These are phyloP conservation scores for Dreissena polymorpha DNA, from an alignment of 1,140 invertebrate species.

Conservation along the genomic window DNA sequence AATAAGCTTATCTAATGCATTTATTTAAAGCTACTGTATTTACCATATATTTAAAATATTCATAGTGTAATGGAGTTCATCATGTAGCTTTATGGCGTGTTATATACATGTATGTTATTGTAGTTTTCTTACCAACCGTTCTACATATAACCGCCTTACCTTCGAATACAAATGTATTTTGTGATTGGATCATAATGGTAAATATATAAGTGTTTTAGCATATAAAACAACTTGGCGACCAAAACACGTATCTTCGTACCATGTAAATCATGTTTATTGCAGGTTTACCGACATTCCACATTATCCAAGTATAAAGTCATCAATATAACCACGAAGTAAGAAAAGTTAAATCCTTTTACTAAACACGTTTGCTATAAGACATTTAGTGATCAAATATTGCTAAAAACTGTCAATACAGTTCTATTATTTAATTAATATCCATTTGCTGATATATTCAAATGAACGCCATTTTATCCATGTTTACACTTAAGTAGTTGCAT, in stretches of 20 bases:
- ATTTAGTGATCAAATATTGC: not conserved
- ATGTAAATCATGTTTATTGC: constrained; percentile 56
- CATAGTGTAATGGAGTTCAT: no score
- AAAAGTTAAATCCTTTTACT: constrained; percentile 69
- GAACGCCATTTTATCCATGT: no score
- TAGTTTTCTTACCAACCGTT: no score
- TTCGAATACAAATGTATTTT: not conserved
- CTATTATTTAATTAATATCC: no score
- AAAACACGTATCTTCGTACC: not conserved
- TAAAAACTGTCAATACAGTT: no score
- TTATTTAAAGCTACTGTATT: not conserved
- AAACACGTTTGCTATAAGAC: not conserved
- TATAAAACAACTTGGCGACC: not conserved
- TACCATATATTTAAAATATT: not conserved
- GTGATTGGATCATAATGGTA: not conserved
- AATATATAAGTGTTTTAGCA: not conserved
- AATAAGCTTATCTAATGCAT: not conserved
- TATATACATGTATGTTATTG: no score
- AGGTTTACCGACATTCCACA: constrained; percentile 89
- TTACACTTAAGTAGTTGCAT: no score
- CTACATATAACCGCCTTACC: no score
- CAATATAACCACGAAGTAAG: constrained; percentile 87
- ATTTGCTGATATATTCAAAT: no score
- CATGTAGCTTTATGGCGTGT: no score
- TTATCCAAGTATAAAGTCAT: constrained; percentile 89